phyloP scores from a whole-genome alignment of 1,140 invertebrate genomes.

The Danaus plexippus region DNA sequence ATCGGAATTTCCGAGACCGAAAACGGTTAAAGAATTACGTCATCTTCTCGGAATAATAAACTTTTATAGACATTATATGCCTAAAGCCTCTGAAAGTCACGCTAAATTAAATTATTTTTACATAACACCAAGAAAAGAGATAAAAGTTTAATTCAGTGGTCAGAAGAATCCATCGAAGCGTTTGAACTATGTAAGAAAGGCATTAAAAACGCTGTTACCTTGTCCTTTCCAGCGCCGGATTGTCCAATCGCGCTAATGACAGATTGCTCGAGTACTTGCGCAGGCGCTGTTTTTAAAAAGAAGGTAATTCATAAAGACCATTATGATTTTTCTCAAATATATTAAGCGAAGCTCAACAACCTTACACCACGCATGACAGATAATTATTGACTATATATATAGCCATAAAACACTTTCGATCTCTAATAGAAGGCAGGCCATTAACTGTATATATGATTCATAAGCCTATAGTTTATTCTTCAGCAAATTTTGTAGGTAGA shows the following conservation, averaged over 20 bases:
- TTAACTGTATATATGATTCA: not conserved
- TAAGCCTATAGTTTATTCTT: not conserved
- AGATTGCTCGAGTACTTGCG: not conserved
- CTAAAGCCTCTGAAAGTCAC: constrained; percentile 2
- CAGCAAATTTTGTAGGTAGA: too few species aligned
- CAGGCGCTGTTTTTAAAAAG: not conserved
- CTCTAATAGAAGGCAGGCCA: not conserved
- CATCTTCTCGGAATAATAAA: too few species aligned
- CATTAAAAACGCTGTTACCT: constrained; percentile 26
- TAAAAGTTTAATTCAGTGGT: too few species aligned
- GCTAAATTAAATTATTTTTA: constrained; percentile 14
- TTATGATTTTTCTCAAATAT: too few species aligned
- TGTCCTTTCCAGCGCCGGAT: constrained; percentile 4
- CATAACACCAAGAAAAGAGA: constrained; percentile 10
- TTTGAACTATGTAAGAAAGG: constrained; percentile 57
- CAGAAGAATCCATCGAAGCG: too few species aligned
- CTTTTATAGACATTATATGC: constrained; percentile 10
- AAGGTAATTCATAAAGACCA: not conserved
- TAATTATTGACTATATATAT: not conserved
- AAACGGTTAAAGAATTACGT: too few species aligned
- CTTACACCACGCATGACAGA: not conserved
- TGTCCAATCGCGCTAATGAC: too few species aligned
- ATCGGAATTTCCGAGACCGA: constrained; percentile 4
- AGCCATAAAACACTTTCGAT: too few species aligned
- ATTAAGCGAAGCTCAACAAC: too few species aligned